Conservation (phyloP, 30 jellyfish, hydroid and myxozoan species). For the Pelagia noctiluca region DNA sequence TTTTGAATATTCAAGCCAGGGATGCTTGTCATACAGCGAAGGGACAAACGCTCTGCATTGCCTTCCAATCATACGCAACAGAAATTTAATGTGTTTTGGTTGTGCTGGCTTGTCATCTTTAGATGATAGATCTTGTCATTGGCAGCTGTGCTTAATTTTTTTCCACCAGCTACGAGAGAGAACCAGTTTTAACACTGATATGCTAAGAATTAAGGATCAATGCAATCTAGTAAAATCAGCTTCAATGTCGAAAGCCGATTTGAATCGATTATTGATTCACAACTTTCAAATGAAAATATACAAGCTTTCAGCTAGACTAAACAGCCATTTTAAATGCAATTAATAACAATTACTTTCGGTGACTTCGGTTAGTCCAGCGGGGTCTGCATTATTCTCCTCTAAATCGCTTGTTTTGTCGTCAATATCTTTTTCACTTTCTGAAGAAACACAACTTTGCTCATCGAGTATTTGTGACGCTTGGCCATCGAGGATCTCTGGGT, state of each 20-base stretch:
- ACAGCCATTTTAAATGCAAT: not conserved
- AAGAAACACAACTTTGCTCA: slow-evolving; percentile 4
- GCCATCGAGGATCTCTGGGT: slow-evolving; percentile 13
- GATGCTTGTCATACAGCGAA: slow-evolving; percentile 19
- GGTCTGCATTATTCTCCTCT: slow-evolving; percentile 15
- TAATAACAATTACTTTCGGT: not conserved
- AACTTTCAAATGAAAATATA: slow-evolving; percentile 7
- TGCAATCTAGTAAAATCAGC: slow-evolving; percentile 5
- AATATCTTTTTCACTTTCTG: slow-evolving; percentile 6
- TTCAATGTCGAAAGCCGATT: slow-evolving; percentile 7
- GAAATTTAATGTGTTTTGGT: slow-evolving; percentile 35
- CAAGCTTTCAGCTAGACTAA: not conserved
- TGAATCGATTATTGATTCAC: not conserved
- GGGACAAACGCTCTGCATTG: slow-evolving; percentile 14
- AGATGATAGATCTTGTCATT: slow-evolving; percentile 24
- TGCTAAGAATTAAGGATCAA: no score
- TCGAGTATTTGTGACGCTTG: slow-evolving; percentile 5
- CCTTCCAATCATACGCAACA: slow-evolving; percentile 43
- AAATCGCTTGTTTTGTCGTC: slow-evolving; percentile 1
- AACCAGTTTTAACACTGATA: no score
- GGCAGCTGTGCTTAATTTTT: slow-evolving; percentile 17
- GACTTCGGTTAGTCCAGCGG: no score
- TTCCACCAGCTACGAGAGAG: not conserved
- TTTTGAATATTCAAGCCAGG: slow-evolving; percentile 47
- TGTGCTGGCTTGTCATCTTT: slow-evolving; percentile 25